These are phyloP conservation scores for Trogon melanurus DNA, from an alignment of 2,113 vertebrate genomes.

Conservation along the genomic window DNA sequence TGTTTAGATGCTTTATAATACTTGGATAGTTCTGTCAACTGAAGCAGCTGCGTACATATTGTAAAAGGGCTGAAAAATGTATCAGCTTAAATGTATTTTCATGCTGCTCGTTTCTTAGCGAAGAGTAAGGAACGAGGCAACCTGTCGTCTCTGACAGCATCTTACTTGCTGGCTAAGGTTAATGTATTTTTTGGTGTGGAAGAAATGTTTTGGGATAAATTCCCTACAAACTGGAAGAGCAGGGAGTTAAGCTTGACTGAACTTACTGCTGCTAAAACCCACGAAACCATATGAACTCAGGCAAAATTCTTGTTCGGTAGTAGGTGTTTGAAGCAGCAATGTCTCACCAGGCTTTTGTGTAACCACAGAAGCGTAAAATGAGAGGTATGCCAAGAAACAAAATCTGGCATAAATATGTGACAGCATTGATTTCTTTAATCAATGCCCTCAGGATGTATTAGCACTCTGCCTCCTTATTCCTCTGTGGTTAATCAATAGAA, in stretches of 20 bases:
- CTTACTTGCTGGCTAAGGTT: slow-evolving; percentile 15
- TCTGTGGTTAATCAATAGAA: slow-evolving; percentile 30
- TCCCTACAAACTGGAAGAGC: background rate
- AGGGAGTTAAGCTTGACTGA: background rate
- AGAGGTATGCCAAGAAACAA: slow-evolving; percentile 11
- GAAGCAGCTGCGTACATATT: slow-evolving; percentile 3
- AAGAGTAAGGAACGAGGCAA: slow-evolving; percentile 15
- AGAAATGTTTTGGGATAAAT: slow-evolving; percentile 46
- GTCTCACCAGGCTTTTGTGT: background rate
- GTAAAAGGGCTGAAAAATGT: slow-evolving; percentile 43
- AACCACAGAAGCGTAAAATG: background rate
- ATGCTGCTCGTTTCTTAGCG: background rate
- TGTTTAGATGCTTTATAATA: slow-evolving; percentile 41
- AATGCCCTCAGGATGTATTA: slow-evolving; percentile 33
- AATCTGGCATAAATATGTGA: slow-evolving; percentile 19
- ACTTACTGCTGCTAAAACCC: background rate
- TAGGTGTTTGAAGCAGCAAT: background rate
- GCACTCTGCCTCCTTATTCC: background rate
- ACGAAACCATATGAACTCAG: background rate
- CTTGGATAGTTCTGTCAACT: slow-evolving; percentile 33
- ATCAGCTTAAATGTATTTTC: slow-evolving; percentile 31
- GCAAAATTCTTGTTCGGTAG: background rate
- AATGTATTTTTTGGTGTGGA: background rate
- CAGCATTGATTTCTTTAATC: slow-evolving; percentile 24
- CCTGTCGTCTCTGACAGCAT: background rate